Evolutionary conservation across 1,140 invertebrate genomes (phyloP).

Genomic region (Stenopsyche tienmushanensis): DNA sequence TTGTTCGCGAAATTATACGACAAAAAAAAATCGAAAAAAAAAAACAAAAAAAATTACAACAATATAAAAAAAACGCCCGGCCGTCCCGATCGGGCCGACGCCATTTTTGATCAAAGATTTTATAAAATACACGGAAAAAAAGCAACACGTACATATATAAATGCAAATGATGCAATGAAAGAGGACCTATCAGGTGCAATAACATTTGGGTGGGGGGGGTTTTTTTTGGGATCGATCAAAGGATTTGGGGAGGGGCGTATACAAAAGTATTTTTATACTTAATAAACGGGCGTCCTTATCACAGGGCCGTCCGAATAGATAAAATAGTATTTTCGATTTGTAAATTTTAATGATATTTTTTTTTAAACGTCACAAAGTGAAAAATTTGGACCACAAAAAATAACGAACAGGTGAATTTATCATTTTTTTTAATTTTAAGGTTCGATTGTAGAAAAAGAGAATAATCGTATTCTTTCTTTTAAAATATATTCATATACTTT

Average conservation of each 20-base stretch:
- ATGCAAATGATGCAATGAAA: neutral
- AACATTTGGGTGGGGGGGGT: neutral
- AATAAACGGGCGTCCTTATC: constrained; percentile 20
- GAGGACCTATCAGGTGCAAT: constrained; percentile 14
- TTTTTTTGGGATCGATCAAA: neutral
- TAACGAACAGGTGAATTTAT: constrained; percentile 35
- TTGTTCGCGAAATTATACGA: too few relatives aligned
- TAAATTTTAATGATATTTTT: constrained; percentile 30
- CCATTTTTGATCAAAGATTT: neutral
- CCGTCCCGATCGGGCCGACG: neutral
- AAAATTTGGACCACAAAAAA: constrained; percentile 40
- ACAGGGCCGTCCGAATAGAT: constrained; percentile 21
- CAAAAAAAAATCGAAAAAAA: too few relatives aligned
- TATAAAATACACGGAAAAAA: neutral
- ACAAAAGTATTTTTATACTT: constrained; percentile 33
- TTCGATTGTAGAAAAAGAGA: neutral
- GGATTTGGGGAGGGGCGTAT: constrained; percentile 30
- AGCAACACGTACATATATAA: neutral
- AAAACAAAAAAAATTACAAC: too few relatives aligned
- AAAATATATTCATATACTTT: constrained; percentile 7
- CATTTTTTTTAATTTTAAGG: constrained; percentile 3
- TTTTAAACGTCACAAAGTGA: constrained; percentile 35
- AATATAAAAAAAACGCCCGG: too few relatives aligned
- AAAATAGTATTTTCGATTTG: constrained; percentile 37
- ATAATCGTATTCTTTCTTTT: neutral